Percentiles rank a stretch among this genome's conserved stretches.
Conservation (phyloP, 2,888 invertebrate species). For the Suillia variegata region DNA sequence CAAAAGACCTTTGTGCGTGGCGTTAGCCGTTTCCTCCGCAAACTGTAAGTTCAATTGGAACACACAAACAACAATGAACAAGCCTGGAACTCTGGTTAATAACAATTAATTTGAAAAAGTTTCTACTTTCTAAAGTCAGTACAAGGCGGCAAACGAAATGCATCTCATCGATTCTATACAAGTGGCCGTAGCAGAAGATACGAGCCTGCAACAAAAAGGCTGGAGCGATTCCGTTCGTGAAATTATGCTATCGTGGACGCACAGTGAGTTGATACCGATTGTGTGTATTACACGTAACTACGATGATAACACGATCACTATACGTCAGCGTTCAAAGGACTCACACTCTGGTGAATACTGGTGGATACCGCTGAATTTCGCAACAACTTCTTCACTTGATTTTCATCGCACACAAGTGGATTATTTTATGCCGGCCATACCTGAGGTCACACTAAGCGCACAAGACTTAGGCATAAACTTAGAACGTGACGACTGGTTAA, state of each 20-base stretch:
- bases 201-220: conserved; percentile 33
- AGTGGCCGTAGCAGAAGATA: conserved; percentile 40
- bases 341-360: conserved; percentile 41
- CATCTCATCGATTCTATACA: conserved; percentile 52
- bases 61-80: background rate
- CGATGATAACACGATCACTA: conserved; percentile 59
- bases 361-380: conserved; percentile 58
- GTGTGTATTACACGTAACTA: conserved; percentile 65
- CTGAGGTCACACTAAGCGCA: conserved; percentile 40
- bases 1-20: conserved; percentile 50
- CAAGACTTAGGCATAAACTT: conserved; percentile 43
- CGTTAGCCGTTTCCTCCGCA: conserved; percentile 42
- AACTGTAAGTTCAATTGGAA: conserved; percentile 51
- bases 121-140: conserved; percentile 50
- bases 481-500: conserved; percentile 51
- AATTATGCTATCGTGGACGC: conserved; percentile 69
- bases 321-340: conserved; percentile 63
- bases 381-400: conserved; percentile 39
- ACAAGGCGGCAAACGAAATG: conserved; percentile 51
- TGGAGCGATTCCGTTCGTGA: conserved; percentile 58
- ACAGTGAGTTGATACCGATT: conserved; percentile 68
- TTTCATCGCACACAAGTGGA: conserved; percentile 49
- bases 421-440: conserved; percentile 50
- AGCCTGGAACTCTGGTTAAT: conserved; percentile 41
- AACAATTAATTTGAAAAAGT: conserved; percentile 52